Conservation (phyloP, 2,888 invertebrate species). For the Synanthedon tipuliformis region DNA sequence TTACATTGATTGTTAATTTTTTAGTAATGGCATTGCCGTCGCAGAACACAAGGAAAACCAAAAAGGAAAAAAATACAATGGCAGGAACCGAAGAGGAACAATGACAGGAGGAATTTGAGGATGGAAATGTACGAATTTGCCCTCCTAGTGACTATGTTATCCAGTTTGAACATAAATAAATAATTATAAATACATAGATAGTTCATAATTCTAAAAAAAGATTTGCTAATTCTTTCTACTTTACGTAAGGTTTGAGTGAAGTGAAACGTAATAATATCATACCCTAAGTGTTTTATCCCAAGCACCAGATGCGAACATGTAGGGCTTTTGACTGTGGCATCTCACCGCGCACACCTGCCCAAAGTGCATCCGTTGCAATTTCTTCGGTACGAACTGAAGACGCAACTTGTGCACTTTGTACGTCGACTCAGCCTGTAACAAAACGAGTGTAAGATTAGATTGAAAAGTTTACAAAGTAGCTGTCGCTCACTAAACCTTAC, state of each 20-base stretch:
- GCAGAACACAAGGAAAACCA: too few relatives aligned
- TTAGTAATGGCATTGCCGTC: too few relatives aligned
- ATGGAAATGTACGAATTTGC: too few relatives aligned
- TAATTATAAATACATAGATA: too few relatives aligned
- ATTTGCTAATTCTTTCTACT: too few relatives aligned
- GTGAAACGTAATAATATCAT: slow-evolving; percentile 8
- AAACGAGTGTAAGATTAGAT: background rate
- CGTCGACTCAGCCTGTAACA: slow-evolving; percentile 25
- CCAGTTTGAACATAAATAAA: too few relatives aligned
- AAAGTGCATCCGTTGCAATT: slow-evolving; percentile 51
- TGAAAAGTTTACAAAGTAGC: background rate
- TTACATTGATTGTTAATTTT: too few relatives aligned
- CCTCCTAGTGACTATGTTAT: too few relatives aligned
- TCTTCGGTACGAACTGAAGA: slow-evolving; percentile 52
- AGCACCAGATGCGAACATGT: slow-evolving; percentile 60
- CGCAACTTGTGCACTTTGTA: slow-evolving; percentile 60
- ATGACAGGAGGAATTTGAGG: too few relatives aligned
- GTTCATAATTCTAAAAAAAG: too few relatives aligned
- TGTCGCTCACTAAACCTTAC: background rate
- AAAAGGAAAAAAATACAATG: too few relatives aligned
- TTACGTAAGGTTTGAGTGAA: background rate
- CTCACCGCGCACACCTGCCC: slow-evolving; percentile 55
- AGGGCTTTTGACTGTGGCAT: slow-evolving; percentile 49
- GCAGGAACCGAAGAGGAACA: too few relatives aligned
- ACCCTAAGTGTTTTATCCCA: slow-evolving; percentile 72